Evolutionary conservation across 2,797 vertebrate species (phyloP).

Genomic region (Gastrophryne carolinensis): DNA sequence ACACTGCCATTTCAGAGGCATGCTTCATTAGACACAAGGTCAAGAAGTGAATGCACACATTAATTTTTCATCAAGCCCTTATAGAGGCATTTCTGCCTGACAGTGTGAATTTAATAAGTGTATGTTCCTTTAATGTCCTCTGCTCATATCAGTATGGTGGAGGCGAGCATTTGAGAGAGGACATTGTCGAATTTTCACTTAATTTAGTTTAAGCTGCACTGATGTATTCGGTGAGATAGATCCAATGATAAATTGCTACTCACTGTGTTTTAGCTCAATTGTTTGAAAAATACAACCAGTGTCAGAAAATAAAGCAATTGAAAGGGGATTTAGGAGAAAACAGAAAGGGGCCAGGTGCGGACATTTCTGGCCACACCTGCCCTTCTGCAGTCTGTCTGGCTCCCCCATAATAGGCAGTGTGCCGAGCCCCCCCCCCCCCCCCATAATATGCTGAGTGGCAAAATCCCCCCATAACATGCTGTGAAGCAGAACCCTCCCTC

Average conservation of each 20-base stretch:
- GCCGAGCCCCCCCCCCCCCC: too few relatives aligned
- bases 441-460: too few relatives aligned
- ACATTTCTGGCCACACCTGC: too few relatives aligned
- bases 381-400: too few relatives aligned
- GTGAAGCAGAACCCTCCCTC: too few relatives aligned
- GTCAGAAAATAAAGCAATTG: neutral
- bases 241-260: neutral
- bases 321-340: neutral
- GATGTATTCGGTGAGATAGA: neutral
- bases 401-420: too few relatives aligned
- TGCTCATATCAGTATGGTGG: neutral
- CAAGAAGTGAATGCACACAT: neutral
- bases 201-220: neutral
- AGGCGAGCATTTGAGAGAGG: neutral
- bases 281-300: neutral
- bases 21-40: constrained; percentile 5
- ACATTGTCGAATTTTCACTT: neutral
- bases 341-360: too few relatives aligned
- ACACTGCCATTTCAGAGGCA: too few relatives aligned
- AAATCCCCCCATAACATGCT: too few relatives aligned
- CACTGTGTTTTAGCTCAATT: neutral
- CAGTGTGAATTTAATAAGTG: constrained; percentile 12
- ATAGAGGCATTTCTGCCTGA: neutral
- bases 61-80: constrained; percentile 1
- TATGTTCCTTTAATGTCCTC: neutral